Evolutionary conservation across 2,888 invertebrate genomes (phyloP), one percentile per base, ranked within the genome.

Genomic region (Pyrocoelia pectoralis): DNA sequence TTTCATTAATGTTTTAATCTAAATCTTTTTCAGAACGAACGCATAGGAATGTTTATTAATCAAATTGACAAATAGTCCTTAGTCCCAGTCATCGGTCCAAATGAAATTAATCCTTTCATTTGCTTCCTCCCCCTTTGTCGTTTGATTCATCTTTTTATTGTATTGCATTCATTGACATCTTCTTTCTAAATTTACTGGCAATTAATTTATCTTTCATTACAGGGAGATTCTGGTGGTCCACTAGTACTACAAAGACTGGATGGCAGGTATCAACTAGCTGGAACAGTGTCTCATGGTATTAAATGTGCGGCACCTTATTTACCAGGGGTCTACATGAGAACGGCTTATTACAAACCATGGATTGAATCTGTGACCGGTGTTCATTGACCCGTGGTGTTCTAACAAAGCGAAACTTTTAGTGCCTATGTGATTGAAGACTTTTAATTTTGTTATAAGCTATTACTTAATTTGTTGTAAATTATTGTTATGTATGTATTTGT

Each of bases 161-260:
- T n/a, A n/a, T n/a, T n/a, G n/a, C n/a, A n/a, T n/a, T n/a, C n/a
- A n/a, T n/a, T n/a, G n/a, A n/a, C n/a, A n/a, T n/a, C n/a, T n/a
- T n/a, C n/a, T n/a, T 33, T 33, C 33, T 33, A 6, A 33, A 33
- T 33, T 8, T 33, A n/a, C n/a, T n/a, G n/a, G n/a, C n/a, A n/a
- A n/a, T n/a, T n/a, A n/a, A n/a, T n/a, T n/a, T n/a, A n/a, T n/a
- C n/a, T n/a, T n/a, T n/a, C n/a, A 10, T 29, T 17, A 15, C 81
- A 95, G 95, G 95, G 96, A 66, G 96, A 96, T 84, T 94, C 94
- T 68, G 96, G 96, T 0, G 96, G 96, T 8, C 96, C 96, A 0
- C 79, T 96, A 67, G 94, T 95, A 54, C 83, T 95, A 8, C 92
- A 92, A 75, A 84, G 94, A 53, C 86, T 90, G 0, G 94, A 94